phyloP scores from a whole-genome alignment of 2,888 invertebrate genomes.

The Pelosia muscerda region DNA sequence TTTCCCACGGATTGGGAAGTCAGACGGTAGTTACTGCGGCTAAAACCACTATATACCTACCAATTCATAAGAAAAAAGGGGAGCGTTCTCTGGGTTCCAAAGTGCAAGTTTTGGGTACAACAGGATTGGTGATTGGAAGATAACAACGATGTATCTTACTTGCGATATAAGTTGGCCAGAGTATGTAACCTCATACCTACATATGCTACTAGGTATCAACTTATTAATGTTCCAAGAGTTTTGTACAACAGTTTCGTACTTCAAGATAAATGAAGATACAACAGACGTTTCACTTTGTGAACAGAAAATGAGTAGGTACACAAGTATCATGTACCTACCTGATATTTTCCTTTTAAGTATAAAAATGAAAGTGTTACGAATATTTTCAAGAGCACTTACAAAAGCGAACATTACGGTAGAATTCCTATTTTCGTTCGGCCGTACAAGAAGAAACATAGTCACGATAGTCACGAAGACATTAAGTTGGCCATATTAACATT shows the following conservation, averaged over 20 bases:
- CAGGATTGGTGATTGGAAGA: no score
- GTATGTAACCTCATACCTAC: no score
- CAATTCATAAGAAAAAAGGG: no score
- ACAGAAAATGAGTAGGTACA: no score
- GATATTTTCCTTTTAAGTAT: background rate
- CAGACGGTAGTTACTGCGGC: no score
- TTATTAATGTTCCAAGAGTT: background rate
- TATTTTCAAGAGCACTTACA: background rate
- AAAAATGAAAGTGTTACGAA: slow-evolving; percentile 1
- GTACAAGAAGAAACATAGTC: background rate
- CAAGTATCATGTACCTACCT: background rate
- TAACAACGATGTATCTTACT: no score
- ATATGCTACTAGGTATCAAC: no score
- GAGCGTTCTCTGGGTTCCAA: no score
- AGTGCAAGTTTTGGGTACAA: no score
- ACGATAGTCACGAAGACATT: background rate
- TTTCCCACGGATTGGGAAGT: no score
- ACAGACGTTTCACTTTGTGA: background rate
- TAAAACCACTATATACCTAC: no score
- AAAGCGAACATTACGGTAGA: background rate
- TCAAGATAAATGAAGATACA: background rate
- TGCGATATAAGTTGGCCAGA: no score
- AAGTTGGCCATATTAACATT: background rate
- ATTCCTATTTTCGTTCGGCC: background rate
- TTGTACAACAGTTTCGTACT: background rate